Conservation (phyloP, 1,140 invertebrate genomes). For the Scaptodrosophila lebanonensis region DNA sequence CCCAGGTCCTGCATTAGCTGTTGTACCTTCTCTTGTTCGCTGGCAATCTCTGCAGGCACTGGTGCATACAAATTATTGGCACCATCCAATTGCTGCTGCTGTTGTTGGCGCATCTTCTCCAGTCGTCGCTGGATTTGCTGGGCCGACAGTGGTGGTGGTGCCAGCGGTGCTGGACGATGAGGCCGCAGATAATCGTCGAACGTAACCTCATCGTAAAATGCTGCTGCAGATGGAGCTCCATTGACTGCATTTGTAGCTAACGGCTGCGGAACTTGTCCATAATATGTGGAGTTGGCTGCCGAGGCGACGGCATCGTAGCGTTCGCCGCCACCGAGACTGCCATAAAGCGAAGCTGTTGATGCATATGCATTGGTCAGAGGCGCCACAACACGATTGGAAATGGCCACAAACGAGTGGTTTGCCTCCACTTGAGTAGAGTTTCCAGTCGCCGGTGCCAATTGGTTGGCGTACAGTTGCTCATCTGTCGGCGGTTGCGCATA, state of each 20-base stretch:
- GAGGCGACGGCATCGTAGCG: slow-evolving; percentile 62
- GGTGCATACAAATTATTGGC: slow-evolving; percentile 73
- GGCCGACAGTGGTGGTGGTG: slow-evolving; percentile 65
- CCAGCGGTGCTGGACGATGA: slow-evolving; percentile 68
- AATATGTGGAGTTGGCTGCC: slow-evolving; percentile 64
- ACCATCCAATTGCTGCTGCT: slow-evolving; percentile 76
- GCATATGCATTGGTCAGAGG: slow-evolving; percentile 53
- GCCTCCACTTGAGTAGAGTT: slow-evolving; percentile 29
- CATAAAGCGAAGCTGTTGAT: slow-evolving; percentile 49
- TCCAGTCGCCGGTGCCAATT: slow-evolving; percentile 25
- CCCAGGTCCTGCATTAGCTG: slow-evolving; percentile 65
- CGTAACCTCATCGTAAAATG: slow-evolving; percentile 71
- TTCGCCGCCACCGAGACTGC: slow-evolving; percentile 26
- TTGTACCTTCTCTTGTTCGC: slow-evolving; percentile 64
- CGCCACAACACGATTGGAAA: slow-evolving; percentile 68
- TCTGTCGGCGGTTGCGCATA: slow-evolving; percentile 53
- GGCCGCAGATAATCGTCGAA: slow-evolving; percentile 69
- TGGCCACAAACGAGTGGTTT: slow-evolving; percentile 70
- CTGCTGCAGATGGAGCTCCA: slow-evolving; percentile 5
- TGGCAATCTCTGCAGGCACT: slow-evolving; percentile 49
- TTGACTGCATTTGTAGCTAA: slow-evolving; percentile 27
- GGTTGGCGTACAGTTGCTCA: slow-evolving; percentile 63
- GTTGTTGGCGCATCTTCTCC: slow-evolving; percentile 77
- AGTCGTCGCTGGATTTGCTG: slow-evolving; percentile 73
- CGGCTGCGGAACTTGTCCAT: slow-evolving; percentile 66